These are phyloP conservation scores for Mycteria americana DNA, from an alignment of 2,797 vertebrate genomes.

Conservation along the genomic window DNA sequence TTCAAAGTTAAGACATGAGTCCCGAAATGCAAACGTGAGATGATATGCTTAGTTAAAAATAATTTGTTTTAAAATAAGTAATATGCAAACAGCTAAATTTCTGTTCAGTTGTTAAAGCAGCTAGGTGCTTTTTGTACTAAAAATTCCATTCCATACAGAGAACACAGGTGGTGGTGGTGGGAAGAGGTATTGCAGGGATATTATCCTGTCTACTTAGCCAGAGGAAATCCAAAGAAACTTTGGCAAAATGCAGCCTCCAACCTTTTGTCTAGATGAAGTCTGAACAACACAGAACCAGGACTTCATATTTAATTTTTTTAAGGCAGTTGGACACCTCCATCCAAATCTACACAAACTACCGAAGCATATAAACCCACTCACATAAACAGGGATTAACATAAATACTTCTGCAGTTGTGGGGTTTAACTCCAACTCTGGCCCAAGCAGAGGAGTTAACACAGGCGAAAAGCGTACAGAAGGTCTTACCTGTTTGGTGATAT, in stretches of 20 bases:
- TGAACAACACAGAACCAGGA: neutral
- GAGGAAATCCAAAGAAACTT: neutral
- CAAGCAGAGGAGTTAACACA: neutral
- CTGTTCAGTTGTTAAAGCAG: neutral
- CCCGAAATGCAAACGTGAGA: neutral
- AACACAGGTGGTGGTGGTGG: neutral
- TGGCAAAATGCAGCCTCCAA: neutral
- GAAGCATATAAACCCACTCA: rapidly evolving
- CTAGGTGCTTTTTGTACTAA: neutral
- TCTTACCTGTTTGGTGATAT: slow-evolving; percentile 97
- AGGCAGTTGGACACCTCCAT: neutral
- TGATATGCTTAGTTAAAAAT: neutral
- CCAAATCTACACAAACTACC: neutral
- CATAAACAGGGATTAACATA: neutral
- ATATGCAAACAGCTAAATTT: neutral
- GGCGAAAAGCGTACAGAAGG: neutral
- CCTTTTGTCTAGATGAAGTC: neutral
- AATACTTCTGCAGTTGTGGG: neutral
- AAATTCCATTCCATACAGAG: neutral
- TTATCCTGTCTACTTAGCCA: neutral
- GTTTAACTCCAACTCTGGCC: neutral
- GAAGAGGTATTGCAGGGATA: neutral
- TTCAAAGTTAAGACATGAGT: neutral
- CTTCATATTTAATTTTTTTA: neutral
- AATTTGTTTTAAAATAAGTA: neutral